Evolutionary conservation across 2,113 vertebrate genomes (phyloP).

Genomic region (Genyomyrus donnyi): DNA sequence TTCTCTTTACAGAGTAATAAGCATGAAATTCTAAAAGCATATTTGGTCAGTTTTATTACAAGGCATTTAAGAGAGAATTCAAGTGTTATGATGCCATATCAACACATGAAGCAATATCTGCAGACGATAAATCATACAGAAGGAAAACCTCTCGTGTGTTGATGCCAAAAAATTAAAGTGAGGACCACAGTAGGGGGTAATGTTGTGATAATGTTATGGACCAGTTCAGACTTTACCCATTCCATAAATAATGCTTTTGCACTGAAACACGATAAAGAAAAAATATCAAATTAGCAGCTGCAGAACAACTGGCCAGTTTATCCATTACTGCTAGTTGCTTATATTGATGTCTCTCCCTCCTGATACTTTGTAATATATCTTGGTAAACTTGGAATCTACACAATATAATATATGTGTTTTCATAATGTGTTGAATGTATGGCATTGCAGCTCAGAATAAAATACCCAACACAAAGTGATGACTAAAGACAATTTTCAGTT

Average conservation of each 20-base stretch:
- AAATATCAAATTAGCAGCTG: not conserved
- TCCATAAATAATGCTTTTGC: not conserved
- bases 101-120: not conserved
- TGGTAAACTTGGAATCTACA: not conserved
- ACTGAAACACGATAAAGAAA: not conserved
- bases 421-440: not conserved
- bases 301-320: not conserved
- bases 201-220: not conserved
- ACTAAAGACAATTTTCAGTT: not conserved
- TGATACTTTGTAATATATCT: not conserved
- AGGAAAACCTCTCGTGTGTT: not conserved
- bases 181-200: not conserved
- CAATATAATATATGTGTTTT: not conserved
- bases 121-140: not conserved
- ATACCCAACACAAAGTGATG: not conserved
- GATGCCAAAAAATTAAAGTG: not conserved
- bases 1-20: not conserved
- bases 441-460: not conserved
- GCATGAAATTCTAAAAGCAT: not conserved
- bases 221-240: not conserved
- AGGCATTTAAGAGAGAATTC: not conserved
- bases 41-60: not conserved
- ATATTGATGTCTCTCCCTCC: not conserved
- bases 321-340: not conserved
- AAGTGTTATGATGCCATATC: not conserved